phyloP scores from a whole-genome alignment of 2,797 vertebrate genomes.

The Cyprinodon diabolis region DNA sequence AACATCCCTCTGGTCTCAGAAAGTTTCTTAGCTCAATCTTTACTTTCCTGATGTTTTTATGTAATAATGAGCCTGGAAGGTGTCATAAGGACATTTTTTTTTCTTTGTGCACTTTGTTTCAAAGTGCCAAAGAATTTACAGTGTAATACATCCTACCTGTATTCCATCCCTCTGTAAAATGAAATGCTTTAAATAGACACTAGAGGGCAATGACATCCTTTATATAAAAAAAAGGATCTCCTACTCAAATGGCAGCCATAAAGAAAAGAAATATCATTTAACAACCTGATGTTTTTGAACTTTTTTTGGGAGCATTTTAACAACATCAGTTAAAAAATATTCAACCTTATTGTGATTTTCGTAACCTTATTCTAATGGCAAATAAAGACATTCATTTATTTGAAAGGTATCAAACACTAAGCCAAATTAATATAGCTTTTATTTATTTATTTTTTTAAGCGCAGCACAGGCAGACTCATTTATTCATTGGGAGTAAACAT shows the following conservation, averaged over 20 bases:
- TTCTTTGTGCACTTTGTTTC: slow-evolving; percentile 22
- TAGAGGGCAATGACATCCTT: slow-evolving; percentile 69
- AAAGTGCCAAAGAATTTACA: slow-evolving; percentile 29
- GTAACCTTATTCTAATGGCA: slow-evolving; percentile 8
- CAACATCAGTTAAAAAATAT: slow-evolving; percentile 3
- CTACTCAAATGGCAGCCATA: neutral
- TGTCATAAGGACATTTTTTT: slow-evolving; percentile 8
- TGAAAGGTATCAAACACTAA: slow-evolving; percentile 45
- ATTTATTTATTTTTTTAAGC: slow-evolving; percentile 16
- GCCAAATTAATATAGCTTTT: slow-evolving; percentile 48
- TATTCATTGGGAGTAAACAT: slow-evolving; percentile 66
- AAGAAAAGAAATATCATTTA: neutral
- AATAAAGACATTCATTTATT: slow-evolving; percentile 24
- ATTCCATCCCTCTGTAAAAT: slow-evolving; percentile 4
- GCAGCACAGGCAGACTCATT: slow-evolving; percentile 39
- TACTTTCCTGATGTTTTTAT: neutral
- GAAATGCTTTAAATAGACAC: slow-evolving; percentile 50
- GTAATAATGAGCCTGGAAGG: slow-evolving; percentile 6
- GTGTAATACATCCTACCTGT: neutral
- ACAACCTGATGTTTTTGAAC: slow-evolving; percentile 16
- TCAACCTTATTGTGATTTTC: neutral
- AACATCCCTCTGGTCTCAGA: slow-evolving; percentile 15
- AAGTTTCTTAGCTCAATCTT: neutral
- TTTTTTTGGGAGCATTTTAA: slow-evolving; percentile 31
- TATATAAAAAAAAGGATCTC: slow-evolving; percentile 16